Evolutionary conservation across 2,797 vertebrate species (phyloP).

Genomic region (Anomalospiza imberbis): DNA sequence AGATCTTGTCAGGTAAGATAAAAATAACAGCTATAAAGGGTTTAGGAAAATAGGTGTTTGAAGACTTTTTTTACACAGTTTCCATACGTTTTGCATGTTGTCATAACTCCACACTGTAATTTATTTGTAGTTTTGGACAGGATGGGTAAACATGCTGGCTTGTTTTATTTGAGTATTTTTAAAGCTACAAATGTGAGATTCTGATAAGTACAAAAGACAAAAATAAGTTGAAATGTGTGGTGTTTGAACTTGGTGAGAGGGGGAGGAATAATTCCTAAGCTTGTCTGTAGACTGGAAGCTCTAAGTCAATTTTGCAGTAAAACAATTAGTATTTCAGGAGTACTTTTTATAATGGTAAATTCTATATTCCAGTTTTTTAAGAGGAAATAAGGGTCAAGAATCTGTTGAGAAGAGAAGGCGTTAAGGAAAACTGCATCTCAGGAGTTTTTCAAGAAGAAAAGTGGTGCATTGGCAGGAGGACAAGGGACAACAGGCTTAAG

Average conservation of each 20-base stretch:
- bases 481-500: background rate
- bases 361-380: background rate
- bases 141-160: background rate
- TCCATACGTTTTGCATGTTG: background rate
- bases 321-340: background rate
- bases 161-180: background rate
- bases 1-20: conserved; percentile 87
- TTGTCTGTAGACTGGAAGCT: background rate
- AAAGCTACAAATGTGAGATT: background rate
- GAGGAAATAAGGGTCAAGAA: background rate
- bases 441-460: background rate
- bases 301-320: background rate
- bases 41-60: background rate
- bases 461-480: background rate
- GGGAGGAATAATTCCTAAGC: background rate
- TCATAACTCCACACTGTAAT: background rate
- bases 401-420: background rate
- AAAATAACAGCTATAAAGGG: background rate
- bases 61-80: background rate
- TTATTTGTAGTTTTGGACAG: background rate
- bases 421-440: background rate
- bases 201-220: background rate
- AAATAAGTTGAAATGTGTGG: background rate
- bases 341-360: background rate
- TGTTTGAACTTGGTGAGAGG: background rate